phyloP scores from a whole-genome alignment of 2,113 vertebrate species.

The Camelus bactrianus region DNA sequence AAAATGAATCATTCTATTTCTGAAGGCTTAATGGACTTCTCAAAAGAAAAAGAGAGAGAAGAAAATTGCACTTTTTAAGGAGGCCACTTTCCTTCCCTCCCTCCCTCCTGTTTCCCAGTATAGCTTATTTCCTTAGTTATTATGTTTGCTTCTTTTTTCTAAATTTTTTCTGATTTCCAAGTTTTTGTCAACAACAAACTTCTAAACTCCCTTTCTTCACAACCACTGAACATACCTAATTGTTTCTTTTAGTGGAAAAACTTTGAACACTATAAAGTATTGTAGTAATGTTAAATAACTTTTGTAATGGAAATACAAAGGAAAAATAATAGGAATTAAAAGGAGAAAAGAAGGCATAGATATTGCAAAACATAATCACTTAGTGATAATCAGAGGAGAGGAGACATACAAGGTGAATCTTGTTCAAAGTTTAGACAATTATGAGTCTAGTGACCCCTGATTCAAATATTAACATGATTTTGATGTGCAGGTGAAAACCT shows the following conservation, averaged over 20 bases:
- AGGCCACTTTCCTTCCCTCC: neutral
- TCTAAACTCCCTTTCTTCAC: neutral
- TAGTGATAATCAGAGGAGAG: neutral
- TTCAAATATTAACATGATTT: slow-evolving; percentile 32
- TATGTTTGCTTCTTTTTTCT: neutral
- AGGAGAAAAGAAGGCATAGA: neutral
- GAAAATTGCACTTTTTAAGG: neutral
- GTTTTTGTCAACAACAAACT: neutral
- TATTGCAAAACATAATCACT: neutral
- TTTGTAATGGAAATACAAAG: neutral
- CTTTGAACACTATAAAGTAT: neutral
- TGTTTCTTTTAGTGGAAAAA: neutral
- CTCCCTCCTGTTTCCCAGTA: neutral
- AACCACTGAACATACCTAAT: neutral
- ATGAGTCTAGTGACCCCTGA: neutral
- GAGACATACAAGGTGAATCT: neutral
- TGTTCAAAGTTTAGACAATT: neutral
- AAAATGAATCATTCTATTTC: slow-evolving; percentile 43
- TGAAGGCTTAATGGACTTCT: slow-evolving; percentile 23
- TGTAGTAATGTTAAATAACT: neutral
- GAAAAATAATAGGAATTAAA: neutral
- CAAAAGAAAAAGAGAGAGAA: neutral
- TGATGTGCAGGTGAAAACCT: neutral
- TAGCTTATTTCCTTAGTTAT: neutral
- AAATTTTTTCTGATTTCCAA: slow-evolving; percentile 26